Evolutionary conservation across 2,113 vertebrate genomes (phyloP).

Genomic region (Channa argus): DNA sequence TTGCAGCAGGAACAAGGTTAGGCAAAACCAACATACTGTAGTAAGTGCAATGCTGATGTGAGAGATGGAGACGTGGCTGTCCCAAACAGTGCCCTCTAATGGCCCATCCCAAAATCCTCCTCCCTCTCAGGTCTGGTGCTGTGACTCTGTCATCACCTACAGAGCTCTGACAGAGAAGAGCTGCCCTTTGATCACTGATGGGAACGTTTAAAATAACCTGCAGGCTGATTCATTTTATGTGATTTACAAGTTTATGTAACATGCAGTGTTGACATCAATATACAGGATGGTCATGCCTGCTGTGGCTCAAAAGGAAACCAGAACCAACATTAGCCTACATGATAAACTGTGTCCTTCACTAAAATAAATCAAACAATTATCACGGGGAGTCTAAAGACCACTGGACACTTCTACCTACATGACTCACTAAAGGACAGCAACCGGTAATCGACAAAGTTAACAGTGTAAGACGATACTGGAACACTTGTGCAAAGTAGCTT

Average conservation of each 20-base stretch:
- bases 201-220: neutral
- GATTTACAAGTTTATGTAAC: neutral
- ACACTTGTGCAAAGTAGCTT: no score
- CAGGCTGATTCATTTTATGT: neutral
- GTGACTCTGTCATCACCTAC: conserved; percentile 34
- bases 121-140: conserved; percentile 3
- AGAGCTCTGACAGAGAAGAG: conserved; percentile 31
- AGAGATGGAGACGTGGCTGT: conserved; percentile 40
- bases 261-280: neutral
- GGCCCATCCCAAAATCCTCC: conserved; percentile 25
- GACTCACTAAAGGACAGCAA: neutral
- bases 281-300: neutral
- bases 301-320: no score
- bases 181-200: conserved; percentile 16
- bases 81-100: conserved; percentile 50
- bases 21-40: neutral
- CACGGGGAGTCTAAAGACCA: neutral
- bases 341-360: neutral
- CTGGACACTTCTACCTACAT: neutral
- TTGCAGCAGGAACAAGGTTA: neutral
- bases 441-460: neutral
- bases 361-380: neutral
- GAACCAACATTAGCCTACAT: no score
- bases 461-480: neutral
- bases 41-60: neutral